These are phyloP conservation scores for Cydia splendana DNA, from an alignment of 1,140 invertebrate species.

Conservation along the genomic window DNA sequence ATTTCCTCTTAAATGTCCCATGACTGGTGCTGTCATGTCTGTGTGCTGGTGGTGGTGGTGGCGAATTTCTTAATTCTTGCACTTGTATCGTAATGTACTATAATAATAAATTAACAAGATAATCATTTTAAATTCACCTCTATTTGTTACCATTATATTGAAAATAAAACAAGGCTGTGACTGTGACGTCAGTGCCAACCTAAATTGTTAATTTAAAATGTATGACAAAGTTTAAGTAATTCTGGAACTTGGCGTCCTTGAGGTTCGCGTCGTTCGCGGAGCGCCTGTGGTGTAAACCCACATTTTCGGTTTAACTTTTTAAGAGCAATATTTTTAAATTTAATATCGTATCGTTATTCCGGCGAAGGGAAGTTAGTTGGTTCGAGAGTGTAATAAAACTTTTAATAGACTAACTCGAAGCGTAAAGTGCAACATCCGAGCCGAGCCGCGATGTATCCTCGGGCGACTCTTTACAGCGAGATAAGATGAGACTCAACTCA, in stretches of 20 bases:
- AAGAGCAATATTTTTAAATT: slow-evolving; percentile 1
- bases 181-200: no score
- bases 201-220: no score
- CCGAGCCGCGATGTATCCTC: background rate
- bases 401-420: slow-evolving; percentile 16
- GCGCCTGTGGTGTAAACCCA: background rate
- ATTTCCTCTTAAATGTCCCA: no score
- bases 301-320: slow-evolving; percentile 3
- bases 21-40: no score
- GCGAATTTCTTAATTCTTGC: no score
- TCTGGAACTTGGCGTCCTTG: background rate
- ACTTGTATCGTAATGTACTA: no score
- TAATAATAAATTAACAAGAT: no score
- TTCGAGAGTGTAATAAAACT: slow-evolving; percentile 13
- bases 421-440: background rate
- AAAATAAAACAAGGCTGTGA: no score
- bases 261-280: background rate
- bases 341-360: background rate
- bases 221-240: background rate
- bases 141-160: no score
- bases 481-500: background rate
- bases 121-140: no score
- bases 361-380: background rate
- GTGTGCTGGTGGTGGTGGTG: no score
- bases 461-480: background rate